phyloP scores from a whole-genome alignment of 2,888 invertebrate species.

The Ferrisia virgata region DNA sequence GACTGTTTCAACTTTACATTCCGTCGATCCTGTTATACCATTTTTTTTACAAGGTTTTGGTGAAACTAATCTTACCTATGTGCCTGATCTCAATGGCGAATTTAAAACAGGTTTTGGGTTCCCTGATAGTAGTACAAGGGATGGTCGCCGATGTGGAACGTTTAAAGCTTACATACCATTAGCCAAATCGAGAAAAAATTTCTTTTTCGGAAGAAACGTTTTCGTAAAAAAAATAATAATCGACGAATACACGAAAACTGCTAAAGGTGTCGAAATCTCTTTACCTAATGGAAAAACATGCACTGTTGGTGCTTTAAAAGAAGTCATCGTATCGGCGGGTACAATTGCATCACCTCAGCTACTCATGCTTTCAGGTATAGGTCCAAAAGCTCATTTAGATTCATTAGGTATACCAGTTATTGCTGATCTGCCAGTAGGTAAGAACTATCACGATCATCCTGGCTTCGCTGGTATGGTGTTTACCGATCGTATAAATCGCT shows the following conservation, averaged over 20 bases:
- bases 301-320: constrained; percentile 39
- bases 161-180: constrained; percentile 47
- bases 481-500: constrained; percentile 35
- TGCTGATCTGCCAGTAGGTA: constrained; percentile 48
- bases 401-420: constrained; percentile 43
- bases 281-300: constrained; percentile 4
- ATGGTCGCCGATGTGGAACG: constrained; percentile 46
- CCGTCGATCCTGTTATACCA: not conserved
- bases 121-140: constrained; percentile 25
- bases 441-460: constrained; percentile 47
- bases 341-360: constrained; percentile 48
- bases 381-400: constrained; percentile 46
- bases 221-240: constrained; percentile 46
- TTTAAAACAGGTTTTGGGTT: not conserved
- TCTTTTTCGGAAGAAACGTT: constrained; percentile 46
- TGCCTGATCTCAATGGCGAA: not conserved
- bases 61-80: not conserved
- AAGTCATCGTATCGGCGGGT: constrained; percentile 48
- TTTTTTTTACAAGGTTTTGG: not conserved
- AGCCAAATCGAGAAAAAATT: constrained; percentile 44
- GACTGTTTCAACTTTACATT: not conserved
- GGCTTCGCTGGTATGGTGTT: constrained; percentile 20
- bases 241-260: constrained; percentile 37
- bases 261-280: constrained; percentile 46
- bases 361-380: constrained; percentile 48